These are phyloP conservation scores for Muschampia plurimacula DNA, from an alignment of 2,888 invertebrate species.

Conservation along the genomic window DNA sequence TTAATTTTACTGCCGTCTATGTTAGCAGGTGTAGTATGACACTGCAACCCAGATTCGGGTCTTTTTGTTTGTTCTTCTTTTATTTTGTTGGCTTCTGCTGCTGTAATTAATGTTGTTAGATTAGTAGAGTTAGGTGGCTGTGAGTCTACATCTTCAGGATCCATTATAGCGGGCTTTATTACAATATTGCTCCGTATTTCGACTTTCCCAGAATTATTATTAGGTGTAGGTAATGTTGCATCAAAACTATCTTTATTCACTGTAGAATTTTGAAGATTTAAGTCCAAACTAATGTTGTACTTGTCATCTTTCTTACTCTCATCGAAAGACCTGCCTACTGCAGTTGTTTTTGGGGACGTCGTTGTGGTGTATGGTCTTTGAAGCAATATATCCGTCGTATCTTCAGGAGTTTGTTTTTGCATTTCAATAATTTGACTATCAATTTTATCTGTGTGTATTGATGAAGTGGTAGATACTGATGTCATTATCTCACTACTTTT, in stretches of 20 bases:
- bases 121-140: slow-evolving; percentile 52
- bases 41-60: slow-evolving; percentile 59
- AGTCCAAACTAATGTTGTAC: background rate
- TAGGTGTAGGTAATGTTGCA: background rate
- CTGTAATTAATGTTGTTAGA: slow-evolving; percentile 68
- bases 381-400: background rate
- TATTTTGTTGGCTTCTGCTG: slow-evolving; percentile 72
- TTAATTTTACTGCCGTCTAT: slow-evolving; percentile 62
- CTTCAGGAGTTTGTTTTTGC: background rate
- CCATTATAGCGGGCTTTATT: slow-evolving; percentile 67
- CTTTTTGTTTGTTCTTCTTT: slow-evolving; percentile 64
- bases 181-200: slow-evolving; percentile 79
- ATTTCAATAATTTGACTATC: background rate
- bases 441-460: slow-evolving; percentile 1
- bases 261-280: background rate
- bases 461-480: background rate
- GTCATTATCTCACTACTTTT: background rate
- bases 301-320: background rate
- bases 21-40: slow-evolving; percentile 51
- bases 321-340: too few species aligned
- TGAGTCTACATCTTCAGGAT: slow-evolving; percentile 47
- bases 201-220: slow-evolving; percentile 55
- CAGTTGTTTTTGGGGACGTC: background rate
- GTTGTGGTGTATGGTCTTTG: background rate
- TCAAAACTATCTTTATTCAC: background rate